Conservation (phyloP, 92 coral and sea anemone genomes). For the Desmophyllum pertusum region DNA sequence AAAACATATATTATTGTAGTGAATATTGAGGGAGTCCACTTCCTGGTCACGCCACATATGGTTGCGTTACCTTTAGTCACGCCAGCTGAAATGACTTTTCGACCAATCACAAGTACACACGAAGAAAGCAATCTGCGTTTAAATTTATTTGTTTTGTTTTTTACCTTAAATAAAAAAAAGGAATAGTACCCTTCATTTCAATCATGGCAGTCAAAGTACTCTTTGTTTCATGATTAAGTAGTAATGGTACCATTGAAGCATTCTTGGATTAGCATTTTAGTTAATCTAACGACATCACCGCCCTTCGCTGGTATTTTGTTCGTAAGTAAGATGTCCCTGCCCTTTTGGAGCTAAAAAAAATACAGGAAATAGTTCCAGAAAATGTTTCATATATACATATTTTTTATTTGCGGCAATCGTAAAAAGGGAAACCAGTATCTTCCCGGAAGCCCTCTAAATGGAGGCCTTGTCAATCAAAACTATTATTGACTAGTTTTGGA, state of each 20-base stretch:
- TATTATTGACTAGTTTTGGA: neutral
- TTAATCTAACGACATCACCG: too few relatives aligned
- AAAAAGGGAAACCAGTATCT: neutral
- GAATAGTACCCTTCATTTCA: too few relatives aligned
- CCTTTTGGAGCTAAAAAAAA: neutral
- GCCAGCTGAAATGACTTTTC: too few relatives aligned
- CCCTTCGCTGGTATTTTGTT: neutral
- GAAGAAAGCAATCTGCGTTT: neutral
- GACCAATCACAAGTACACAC: too few relatives aligned
- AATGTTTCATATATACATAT: neutral
- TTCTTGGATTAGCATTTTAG: neutral
- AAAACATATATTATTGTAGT: too few relatives aligned
- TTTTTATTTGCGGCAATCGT: neutral
- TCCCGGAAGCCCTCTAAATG: neutral
- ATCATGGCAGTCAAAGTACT: neutral
- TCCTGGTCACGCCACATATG: neutral
- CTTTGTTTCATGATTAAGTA: neutral
- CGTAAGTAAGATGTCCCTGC: neutral
- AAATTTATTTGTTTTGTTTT: too few relatives aligned
- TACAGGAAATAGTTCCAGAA: neutral
- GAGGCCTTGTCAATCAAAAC: neutral
- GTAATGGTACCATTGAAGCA: neutral
- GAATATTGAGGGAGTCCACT: too few relatives aligned
- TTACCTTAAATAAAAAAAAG: neutral
- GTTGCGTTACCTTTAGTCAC: neutral